Base-by-base conservation (phyloP, 2,888 invertebrate species). In the Zaprionus obscuricornis region DNA sequence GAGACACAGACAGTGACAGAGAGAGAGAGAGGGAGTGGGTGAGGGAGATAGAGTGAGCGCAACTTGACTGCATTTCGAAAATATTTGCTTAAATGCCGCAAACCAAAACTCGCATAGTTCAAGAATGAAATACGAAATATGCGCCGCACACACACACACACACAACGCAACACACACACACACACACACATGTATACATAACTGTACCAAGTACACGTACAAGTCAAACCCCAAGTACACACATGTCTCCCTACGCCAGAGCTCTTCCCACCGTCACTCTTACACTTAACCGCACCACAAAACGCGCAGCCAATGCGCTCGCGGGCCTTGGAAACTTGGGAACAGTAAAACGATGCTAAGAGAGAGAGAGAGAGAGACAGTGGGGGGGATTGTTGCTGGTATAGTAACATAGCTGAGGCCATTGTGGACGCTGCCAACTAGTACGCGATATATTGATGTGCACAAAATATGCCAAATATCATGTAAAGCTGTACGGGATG, bases 81-180 rank as follows among this genome's bases (percentile, higher is more conserved):
- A 74, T 84, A 81, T 81, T 81, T 81, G 84, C 84, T 77, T 75
- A 79, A 81, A 79, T 77, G 81, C 81, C 84, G 73, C 81, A 81
- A 79, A 81, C 81, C 81, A 81, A 77, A 83, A 79, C 77, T 77
- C 73, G 63, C 66, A 83, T 81, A 83, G 77, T 73, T 81, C 63
- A 73, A 62, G 74, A 83, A 81, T 73, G 63, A 74, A 83, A 79
- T 77, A 69, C 67, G 66, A 74, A 73, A 74, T 70, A 74, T 67
- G 70, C 58, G 60, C 45, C 49, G 40, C 56, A 47, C 39, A 26
- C 31, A 6, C 47, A 29, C 31, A 7, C 31, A 8, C 42, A 22
- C 50, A 22, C 36, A 13, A 22, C 34, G n/a, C 50, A 45, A 58
- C 39, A 39, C 29, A 45, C 54, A 31, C 39, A 7, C 22, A 11